These are phyloP conservation scores for Vireo griseus DNA, from an alignment of 2,797 vertebrate genomes.

Conservation along the genomic window DNA sequence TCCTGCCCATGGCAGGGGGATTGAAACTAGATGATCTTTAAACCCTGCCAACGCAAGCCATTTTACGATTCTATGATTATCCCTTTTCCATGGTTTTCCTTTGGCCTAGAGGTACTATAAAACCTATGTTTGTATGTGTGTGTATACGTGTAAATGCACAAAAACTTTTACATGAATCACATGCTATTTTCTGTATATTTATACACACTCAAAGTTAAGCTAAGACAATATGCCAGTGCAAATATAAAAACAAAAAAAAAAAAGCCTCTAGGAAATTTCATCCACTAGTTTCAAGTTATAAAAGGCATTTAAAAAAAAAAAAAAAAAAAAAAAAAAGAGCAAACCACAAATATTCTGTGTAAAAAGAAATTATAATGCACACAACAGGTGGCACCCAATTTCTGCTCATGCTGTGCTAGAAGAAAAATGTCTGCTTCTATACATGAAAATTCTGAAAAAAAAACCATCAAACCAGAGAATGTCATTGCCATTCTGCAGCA, in stretches of 20 bases:
- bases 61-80: neutral
- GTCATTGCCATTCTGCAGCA: neutral
- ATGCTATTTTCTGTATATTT: neutral
- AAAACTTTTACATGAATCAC: neutral
- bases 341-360: neutral
- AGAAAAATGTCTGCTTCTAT: neutral
- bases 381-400: neutral
- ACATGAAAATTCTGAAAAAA: neutral
- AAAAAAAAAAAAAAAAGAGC: too few species aligned
- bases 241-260: neutral
- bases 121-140: neutral
- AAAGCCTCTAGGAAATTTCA: neutral
- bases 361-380: neutral
- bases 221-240: neutral
- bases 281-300: neutral
- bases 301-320: neutral
- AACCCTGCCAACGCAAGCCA: neutral
- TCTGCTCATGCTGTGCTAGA: neutral
- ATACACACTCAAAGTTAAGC: neutral
- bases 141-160: neutral
- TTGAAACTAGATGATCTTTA: neutral
- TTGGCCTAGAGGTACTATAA: neutral
- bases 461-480: neutral
- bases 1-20: rapidly evolving
- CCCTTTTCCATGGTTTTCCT: neutral